phyloP scores from a whole-genome alignment of 53 echinoderm and acorn worm genomes.

The Apostichopus leukothele region DNA sequence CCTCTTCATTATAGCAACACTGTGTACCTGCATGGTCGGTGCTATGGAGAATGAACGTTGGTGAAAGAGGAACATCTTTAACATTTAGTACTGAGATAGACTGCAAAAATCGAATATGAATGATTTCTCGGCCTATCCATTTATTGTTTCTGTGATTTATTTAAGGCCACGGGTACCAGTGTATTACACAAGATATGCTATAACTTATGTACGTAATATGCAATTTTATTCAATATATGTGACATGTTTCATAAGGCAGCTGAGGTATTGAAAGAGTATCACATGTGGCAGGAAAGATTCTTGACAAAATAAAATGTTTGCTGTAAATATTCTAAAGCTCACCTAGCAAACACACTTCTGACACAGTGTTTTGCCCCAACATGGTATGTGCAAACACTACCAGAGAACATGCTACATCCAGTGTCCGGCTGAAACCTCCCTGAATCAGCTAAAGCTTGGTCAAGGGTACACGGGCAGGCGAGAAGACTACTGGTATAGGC shows the following conservation, averaged over 20 bases:
- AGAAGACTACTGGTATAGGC: constrained; percentile 41
- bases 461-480: constrained; percentile 78
- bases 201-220: no score
- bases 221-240: neutral
- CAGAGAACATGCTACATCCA: constrained; percentile 42
- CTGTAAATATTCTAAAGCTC: neutral
- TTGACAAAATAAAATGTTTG: no score
- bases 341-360: constrained; percentile 59
- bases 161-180: no score
- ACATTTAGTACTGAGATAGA: no score
- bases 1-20: constrained; percentile 63
- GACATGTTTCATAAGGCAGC: neutral
- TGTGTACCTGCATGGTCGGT: constrained; percentile 48
- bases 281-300: no score
- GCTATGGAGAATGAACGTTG: neutral
- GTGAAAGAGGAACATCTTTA: no score
- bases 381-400: constrained; percentile 51
- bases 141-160: neutral
- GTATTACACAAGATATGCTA: no score
- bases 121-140: neutral
- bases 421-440: constrained; percentile 64
- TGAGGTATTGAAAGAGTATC: neutral
- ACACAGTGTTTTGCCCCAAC: constrained; percentile 60
- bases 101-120: no score
- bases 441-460: constrained; percentile 65